Base-by-base conservation (phyloP, 2,888 invertebrate species). In the Agonopterix arenella region DNA sequence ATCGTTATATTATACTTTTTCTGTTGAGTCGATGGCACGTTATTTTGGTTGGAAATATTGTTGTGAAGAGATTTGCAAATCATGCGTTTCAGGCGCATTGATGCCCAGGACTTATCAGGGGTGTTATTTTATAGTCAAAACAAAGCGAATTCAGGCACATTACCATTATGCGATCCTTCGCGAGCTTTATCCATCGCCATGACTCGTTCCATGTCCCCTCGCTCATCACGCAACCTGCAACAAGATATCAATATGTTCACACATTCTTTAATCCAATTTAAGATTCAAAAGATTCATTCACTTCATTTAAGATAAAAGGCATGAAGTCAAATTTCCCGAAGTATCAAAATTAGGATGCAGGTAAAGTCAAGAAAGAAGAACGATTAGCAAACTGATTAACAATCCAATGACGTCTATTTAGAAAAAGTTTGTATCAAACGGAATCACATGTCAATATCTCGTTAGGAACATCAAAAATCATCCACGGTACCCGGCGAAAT, bases 121-220 rank as follows among this genome's bases (percentile, higher is more conserved):
- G 18, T 18, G 18, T 4, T 18, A 4, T 18, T 2, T 18, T 2
- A n/a, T 2, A 38, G 9, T 38, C 38, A 38, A n/a, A 11, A 43
- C n/a, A 8, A 13, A 18, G 18, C 18, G 5, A 28, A 28, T 28
- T 28, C 28, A 28, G 28, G 9, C 7, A n/a, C 5, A 10, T 93
- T 90, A 96, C 96, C 95, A 89, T 96, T 96, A 90, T 95, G 94
- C 72, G 96, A 96, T 82, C 95, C 96, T 73, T 96, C 96, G 78
- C 96, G 92, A 58, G 94, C 94, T 90, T 96, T 96, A 78, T 94
- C 96, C 85, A 94, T 91, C 52, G 93, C 94, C 80, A 95, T 90
- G 62, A 93, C 93, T 80, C 95, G 92, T 76, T 96, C 96, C 64
- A 93, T 93, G 75, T 96, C 96, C 54, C 95, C 94, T 80, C 96